Evolutionary conservation across 2,888 invertebrate genomes (phyloP), one percentile per base, ranked within the genome.

Genomic region (Tanypteryx hageni): DNA sequence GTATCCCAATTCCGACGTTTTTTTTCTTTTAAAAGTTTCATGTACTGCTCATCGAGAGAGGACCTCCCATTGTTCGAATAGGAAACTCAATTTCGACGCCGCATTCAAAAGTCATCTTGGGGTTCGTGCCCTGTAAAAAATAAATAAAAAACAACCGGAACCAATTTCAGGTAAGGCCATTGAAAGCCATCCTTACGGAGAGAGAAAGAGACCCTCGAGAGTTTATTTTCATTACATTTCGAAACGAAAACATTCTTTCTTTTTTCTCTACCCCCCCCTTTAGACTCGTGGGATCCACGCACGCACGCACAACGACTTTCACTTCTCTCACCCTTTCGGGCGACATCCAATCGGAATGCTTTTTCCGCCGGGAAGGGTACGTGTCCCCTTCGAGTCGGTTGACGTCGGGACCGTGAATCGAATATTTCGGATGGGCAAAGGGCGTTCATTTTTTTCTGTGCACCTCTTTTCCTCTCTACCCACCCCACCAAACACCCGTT

Each of bases 131-230:
- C 76, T 76, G 22, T 44, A 44, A 5, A 44, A 44, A 44, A n/a
- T n/a, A n/a, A n/a, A n/a, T n/a, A 76, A 76, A 7, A 76, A 76
- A 76, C 76, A 76, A 76, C 76, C 27, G 76, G 76, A 22, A 76
- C 76, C 76, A 76, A 76, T 76, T 76, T 76, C 76, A 76, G 76
- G 76, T 76, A 22, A 27, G 76, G 76, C 11, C 27, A 4, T 22
- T 9, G 5, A 9, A 22, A 22, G n/a, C 68, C 68, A 44, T 44
- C 44, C 44, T 44, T 44, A 44, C 5, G 68, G 68, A 9, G 64
- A 18, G 64, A 18, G 64, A 64, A 68, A 22, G 11, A 68, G 68
- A 68, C 76, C 76, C 76, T 76, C 27, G 14, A 76, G 22, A 76
- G 76, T 11, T 27, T 76, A 76, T 76, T 76, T 76, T 22, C 27